Base-by-base conservation (phyloP, 2,113 vertebrate genomes). In the Entosphenus tridentatus region DNA sequence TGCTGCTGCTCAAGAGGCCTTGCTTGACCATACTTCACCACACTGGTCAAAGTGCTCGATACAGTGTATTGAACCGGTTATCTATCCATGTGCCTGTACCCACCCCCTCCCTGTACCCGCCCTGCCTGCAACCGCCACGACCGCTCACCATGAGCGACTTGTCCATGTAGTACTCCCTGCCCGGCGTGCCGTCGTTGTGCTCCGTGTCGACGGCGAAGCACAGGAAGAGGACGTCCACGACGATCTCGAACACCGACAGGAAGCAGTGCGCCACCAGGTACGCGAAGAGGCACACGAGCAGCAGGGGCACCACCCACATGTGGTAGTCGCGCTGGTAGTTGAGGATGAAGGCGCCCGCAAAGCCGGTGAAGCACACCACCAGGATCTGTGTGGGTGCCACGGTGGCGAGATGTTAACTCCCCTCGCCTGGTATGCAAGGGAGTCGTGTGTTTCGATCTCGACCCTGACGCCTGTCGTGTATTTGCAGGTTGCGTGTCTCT, bases 301-400 rank as follows among this genome's bases (percentile, higher is more conserved):
- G 72, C 55, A 85, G 73, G 12, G 83, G 84, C 70, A 82, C 68
- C 2, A 76, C 79, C 83, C 83, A 84, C 56, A 79, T 74, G 21
- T 82, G 81, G 56, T 85, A 54, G 1, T 76, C 77, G 2, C 77
- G 80, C 57, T 79, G 74, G 74, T 84, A 84, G 77, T 84, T 84
- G 73, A 86, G 85, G 6, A 80, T 80, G 82, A 84, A 82, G 65
- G 85, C 71, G 14, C 84, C 84, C 72, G 79, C 83, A 69, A 86
- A 84, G 57, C 77, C 76, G 6, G 83, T 84, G 72, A 81, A 81
- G 69, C 78, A 83, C 3, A 82, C 79, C 72, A 84, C 82, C 74
- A 85, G 75, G 55, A 81, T 80, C 83, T 83, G 72, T 54, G 68
- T 7, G 39, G 39, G 39, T 5, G 6, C 39, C 39, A 39, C 39